Percentiles rank a stretch among this genome's conserved stretches.
phyloP scores from a whole-genome alignment of 2,797 vertebrate species.

The Coracias cyanogaster region DNA sequence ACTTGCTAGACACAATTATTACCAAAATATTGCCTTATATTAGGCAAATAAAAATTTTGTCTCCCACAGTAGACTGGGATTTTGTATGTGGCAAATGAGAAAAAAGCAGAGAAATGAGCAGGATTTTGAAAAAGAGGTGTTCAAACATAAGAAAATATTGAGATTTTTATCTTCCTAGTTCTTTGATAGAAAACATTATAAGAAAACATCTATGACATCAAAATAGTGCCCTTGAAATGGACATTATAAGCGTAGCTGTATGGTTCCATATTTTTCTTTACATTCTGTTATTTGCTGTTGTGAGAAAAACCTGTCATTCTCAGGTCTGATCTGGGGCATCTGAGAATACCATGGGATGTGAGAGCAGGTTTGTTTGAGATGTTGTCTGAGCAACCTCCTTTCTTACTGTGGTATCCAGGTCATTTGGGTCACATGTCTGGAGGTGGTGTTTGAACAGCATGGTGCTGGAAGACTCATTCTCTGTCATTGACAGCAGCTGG shows the following conservation, averaged over 20 bases:
- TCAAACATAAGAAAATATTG: neutral
- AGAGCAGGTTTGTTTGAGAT: neutral
- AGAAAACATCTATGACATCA: neutral
- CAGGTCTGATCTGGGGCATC: neutral
- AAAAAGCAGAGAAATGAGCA: neutral
- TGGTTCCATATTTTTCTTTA: neutral
- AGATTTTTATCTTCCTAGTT: neutral
- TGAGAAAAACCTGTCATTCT: neutral
- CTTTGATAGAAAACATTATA: neutral
- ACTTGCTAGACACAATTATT: neutral
- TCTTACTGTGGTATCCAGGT: conserved; percentile 82
- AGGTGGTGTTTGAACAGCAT: conserved; percentile 79
- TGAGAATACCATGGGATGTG: neutral
- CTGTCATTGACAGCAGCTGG: conserved; percentile 76
- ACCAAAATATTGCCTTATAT: neutral
- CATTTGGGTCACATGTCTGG: conserved; percentile 77
- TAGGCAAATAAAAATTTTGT: neutral
- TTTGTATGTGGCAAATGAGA: neutral
- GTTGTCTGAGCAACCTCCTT: neutral
- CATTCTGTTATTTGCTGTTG: neutral
- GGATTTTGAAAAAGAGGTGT: neutral
- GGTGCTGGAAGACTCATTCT: conserved; percentile 77
- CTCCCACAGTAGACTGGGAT: neutral
- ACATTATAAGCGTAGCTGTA: neutral
- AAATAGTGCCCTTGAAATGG: neutral